These are phyloP conservation scores for Nomada goodeniana DNA, from an alignment of 2,888 invertebrate species.

Conservation along the genomic window DNA sequence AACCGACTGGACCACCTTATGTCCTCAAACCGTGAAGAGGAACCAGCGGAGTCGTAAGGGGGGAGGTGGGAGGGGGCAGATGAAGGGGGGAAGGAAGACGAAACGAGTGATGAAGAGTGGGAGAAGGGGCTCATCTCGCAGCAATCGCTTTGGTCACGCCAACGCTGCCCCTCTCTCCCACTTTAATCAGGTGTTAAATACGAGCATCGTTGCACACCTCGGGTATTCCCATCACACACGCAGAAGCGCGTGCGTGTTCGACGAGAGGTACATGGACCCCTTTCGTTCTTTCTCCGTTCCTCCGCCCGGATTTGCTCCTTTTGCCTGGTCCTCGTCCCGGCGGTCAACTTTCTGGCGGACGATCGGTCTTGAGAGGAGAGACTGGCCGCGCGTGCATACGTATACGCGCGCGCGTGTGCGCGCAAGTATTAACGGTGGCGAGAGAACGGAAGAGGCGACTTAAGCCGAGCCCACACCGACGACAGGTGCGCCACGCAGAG, in stretches of 20 bases:
- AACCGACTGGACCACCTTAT: slow-evolving; percentile 74
- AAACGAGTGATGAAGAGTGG: slow-evolving; percentile 36
- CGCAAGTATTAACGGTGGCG: not conserved
- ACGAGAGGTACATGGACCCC: slow-evolving; percentile 1
- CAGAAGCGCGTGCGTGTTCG: not conserved
- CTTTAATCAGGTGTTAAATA: slow-evolving; percentile 84
- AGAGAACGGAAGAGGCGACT: slow-evolving; percentile 32
- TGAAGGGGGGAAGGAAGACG: slow-evolving; percentile 43
- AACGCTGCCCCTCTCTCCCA: slow-evolving; percentile 71
- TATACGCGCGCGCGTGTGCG: no score
- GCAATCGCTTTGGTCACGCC: slow-evolving; percentile 81
- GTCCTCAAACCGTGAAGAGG: slow-evolving; percentile 74
- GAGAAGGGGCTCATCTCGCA: slow-evolving; percentile 73
- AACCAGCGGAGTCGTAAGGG: slow-evolving; percentile 33
- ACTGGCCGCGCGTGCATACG: not conserved
- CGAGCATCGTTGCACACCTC: slow-evolving; percentile 77
- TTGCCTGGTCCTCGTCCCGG: not conserved
- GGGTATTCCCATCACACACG: slow-evolving; percentile 59
- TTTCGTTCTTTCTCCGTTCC: not conserved
- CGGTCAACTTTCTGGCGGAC: slow-evolving; percentile 15
- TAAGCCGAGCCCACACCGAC: slow-evolving; percentile 31
- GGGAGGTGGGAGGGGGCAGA: slow-evolving; percentile 31
- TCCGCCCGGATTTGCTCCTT: not conserved
- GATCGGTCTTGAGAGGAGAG: not conserved
- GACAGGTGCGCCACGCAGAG: slow-evolving; percentile 54